Evolutionary conservation across 2,797 vertebrate species (phyloP).

Genomic region (Sebastolobus altivelis): DNA sequence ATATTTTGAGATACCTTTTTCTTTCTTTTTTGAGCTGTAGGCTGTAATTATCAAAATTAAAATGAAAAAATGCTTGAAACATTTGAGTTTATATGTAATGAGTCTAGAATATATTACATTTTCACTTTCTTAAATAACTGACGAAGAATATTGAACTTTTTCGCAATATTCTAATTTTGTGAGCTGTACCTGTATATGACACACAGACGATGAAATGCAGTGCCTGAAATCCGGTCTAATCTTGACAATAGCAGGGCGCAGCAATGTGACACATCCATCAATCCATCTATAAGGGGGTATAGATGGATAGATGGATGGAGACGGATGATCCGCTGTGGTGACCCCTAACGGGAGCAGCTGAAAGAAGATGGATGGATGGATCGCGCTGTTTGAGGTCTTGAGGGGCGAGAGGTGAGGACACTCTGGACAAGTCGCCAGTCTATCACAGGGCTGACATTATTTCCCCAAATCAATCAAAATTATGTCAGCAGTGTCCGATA

Average conservation of each 20-base stretch:
- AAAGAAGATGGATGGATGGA: neutral
- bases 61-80: no score
- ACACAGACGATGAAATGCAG: neutral
- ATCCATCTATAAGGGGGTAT: neutral
- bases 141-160: no score
- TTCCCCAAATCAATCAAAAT: conserved; percentile 43
- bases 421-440: neutral
- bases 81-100: no score
- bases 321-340: no score
- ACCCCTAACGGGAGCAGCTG: no score
- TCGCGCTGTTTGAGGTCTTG: conserved; percentile 28
- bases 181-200: no score
- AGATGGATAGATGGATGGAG: neutral
- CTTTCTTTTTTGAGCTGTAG: no score
- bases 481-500: conserved; percentile 26
- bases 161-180: no score
- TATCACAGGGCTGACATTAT: conserved; percentile 7
- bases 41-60: no score
- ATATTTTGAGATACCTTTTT: no score
- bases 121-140: no score
- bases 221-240: neutral
- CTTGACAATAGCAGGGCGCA: neutral
- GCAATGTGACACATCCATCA: conserved; percentile 2
- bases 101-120: no score
- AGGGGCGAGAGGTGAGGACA: neutral